phyloP scores from a whole-genome alignment of 1,140 invertebrate species.

The Globodera ellingtonae region DNA sequence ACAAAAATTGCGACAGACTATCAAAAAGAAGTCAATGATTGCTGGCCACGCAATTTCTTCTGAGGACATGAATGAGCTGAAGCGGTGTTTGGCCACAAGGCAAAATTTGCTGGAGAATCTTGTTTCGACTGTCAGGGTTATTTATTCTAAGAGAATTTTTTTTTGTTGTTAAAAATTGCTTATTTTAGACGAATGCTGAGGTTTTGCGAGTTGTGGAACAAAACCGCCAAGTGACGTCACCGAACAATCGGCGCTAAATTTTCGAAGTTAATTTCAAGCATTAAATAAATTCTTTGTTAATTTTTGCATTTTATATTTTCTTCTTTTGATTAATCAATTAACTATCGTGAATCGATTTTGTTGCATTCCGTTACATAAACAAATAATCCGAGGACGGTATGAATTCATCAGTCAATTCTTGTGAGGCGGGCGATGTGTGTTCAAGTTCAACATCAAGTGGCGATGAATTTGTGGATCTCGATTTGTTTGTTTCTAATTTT shows the following conservation, averaged over 20 bases:
- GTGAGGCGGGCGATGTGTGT: background rate
- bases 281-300: too few relatives aligned
- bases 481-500: background rate
- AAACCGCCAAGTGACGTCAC: background rate
- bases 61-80: slow-evolving; percentile 32
- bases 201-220: slow-evolving; percentile 16
- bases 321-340: background rate
- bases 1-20: slow-evolving; percentile 23
- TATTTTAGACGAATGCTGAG: background rate
- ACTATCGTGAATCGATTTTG: background rate
- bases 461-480: slow-evolving; percentile 1
- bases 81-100: slow-evolving; percentile 36
- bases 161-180: background rate
- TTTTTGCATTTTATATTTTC: background rate
- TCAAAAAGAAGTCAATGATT: slow-evolving; percentile 5
- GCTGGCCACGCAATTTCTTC: background rate
- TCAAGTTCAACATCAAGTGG: background rate
- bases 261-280: background rate
- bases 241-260: background rate
- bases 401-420: background rate
- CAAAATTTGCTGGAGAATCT: slow-evolving; percentile 39
- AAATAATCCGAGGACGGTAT: too few relatives aligned
- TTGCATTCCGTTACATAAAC: background rate
- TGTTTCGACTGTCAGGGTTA: slow-evolving; percentile 13
- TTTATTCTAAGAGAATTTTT: background rate